These are phyloP conservation scores for Actinernus sp. DNA, from an alignment of 92 coral and sea anemone genomes.

Conservation along the genomic window DNA sequence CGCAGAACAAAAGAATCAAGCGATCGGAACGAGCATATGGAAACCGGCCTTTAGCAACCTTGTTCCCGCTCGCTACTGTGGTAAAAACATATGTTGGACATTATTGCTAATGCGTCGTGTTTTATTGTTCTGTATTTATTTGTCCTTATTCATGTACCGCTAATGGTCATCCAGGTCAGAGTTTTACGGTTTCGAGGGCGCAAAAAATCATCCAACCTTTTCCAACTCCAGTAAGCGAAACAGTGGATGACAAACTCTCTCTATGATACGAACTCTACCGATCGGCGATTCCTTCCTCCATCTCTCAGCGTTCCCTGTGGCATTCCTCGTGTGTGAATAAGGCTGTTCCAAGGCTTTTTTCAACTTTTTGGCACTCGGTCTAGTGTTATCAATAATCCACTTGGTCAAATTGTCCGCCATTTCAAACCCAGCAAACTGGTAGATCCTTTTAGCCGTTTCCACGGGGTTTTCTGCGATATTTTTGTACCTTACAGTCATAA, in stretches of 20 bases:
- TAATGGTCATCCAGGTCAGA: too few species aligned
- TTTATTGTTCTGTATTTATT: too few species aligned
- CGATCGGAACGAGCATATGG: too few species aligned
- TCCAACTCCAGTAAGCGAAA: conserved; percentile 22
- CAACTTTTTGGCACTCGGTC: conserved; percentile 19
- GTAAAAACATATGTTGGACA: too few species aligned
- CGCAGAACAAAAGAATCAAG: too few species aligned
- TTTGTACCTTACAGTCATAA: conserved; percentile 39
- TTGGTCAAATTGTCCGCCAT: conserved; percentile 8
- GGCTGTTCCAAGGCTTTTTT: conserved; percentile 6
- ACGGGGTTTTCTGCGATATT: conserved; percentile 48
- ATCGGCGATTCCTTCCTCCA: conserved; percentile 39
- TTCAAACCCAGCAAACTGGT: conserved; percentile 48
- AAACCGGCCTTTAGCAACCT: too few species aligned
- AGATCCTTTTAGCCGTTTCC: conserved; percentile 35
- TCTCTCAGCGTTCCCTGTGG: conserved; percentile 58
- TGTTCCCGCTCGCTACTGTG: too few species aligned
- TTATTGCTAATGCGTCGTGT: too few species aligned
- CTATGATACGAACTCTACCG: conserved; percentile 34
- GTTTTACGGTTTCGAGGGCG: too few species aligned
- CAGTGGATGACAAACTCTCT: conserved; percentile 37
- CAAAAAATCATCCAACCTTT: too few species aligned
- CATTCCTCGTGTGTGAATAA: conserved; percentile 39
- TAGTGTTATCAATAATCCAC: conserved; percentile 43
- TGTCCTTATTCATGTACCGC: too few species aligned